phyloP scores from a whole-genome alignment of 2,113 vertebrate species.

The Leptosomus discolor region DNA sequence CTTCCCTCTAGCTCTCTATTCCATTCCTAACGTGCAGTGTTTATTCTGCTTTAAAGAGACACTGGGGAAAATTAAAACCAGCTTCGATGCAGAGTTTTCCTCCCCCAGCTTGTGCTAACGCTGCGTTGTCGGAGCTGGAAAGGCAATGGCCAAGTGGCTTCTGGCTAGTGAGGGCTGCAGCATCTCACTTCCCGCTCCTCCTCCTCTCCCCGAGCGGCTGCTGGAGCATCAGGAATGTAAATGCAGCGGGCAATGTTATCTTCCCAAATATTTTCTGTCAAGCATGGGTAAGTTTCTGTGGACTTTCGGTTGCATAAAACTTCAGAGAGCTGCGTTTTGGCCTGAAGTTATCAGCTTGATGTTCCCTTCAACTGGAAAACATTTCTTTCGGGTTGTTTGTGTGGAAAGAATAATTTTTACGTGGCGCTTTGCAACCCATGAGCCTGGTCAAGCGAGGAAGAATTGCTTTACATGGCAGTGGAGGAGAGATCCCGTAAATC shows the following conservation, averaged over 20 bases:
- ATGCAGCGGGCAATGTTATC: neutral
- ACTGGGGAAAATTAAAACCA: neutral
- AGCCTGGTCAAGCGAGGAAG: neutral
- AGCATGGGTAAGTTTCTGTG: neutral
- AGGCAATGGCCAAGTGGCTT: neutral
- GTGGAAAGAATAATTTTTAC: neutral
- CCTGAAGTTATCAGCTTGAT: neutral
- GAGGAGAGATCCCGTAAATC: neutral
- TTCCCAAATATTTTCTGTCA: neutral
- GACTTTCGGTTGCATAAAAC: neutral
- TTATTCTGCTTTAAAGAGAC: neutral
- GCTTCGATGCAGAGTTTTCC: neutral
- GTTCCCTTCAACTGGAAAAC: neutral
- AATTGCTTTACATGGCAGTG: neutral
- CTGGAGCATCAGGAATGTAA: neutral
- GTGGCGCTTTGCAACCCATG: accelerated
- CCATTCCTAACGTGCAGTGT: accelerated
- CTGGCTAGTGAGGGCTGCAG: neutral
- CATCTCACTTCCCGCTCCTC: neutral
- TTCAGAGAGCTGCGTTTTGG: neutral
- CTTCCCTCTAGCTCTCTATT: neutral
- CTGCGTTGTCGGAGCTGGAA: neutral
- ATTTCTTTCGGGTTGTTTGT: neutral
- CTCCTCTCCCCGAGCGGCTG: neutral
- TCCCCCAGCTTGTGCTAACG: neutral